These are phyloP conservation scores for Netelia virgata DNA, from an alignment of 2,888 invertebrate species.

Conservation along the genomic window DNA sequence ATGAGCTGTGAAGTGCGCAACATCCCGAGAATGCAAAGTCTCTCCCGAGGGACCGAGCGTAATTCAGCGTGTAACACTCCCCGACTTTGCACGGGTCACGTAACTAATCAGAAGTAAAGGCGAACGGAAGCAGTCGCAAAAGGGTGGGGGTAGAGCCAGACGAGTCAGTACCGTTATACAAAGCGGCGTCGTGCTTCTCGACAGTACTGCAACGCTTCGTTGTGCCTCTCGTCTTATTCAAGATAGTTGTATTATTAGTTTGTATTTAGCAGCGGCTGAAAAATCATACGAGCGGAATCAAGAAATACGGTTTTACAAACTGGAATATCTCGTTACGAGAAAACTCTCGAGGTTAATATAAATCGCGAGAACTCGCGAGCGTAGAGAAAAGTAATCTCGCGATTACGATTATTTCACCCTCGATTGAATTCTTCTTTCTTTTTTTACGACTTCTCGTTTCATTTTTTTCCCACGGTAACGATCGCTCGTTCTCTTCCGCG, in stretches of 20 bases:
- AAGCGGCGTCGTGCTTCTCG: constrained; percentile 28
- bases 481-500: neutral
- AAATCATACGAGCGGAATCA: neutral
- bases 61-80: constrained; percentile 45
- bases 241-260: constrained; percentile 23
- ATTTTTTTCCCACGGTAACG: neutral
- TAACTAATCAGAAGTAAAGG: constrained; percentile 68
- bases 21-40: constrained; percentile 31
- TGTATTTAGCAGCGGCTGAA: neutral
- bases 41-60: constrained; percentile 22
- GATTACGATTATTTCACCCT: constrained; percentile 1
- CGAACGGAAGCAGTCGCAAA: constrained; percentile 30
- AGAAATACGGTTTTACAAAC: neutral
- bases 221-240: constrained; percentile 39
- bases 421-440: neutral
- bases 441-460: neutral
- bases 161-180: constrained; percentile 44
- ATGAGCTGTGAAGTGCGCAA: neutral
- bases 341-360: neutral
- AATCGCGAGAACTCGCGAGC: constrained; percentile 4
- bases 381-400: constrained; percentile 29
- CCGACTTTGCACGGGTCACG: constrained; percentile 58
- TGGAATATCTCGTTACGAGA: constrained; percentile 23
- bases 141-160: constrained; percentile 25
- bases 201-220: constrained; percentile 26